Conservation (phyloP, 2,888 invertebrate species). For the Melanostoma mellinum region DNA sequence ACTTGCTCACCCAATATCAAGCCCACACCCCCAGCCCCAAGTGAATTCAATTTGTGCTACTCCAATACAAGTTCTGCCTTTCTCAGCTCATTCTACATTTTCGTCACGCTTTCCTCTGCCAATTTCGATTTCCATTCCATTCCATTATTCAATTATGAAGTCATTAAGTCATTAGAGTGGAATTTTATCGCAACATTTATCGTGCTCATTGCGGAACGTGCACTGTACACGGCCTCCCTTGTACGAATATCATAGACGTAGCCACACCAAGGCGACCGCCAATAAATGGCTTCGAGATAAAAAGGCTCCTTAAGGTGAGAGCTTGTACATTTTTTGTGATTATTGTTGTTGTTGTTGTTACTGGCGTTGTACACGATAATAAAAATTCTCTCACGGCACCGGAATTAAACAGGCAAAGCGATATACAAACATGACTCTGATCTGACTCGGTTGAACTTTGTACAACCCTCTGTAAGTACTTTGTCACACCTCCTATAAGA, state of each 20-base stretch:
- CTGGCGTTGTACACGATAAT: conserved; percentile 32
- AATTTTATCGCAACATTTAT: conserved; percentile 72
- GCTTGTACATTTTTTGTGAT: conserved; percentile 7
- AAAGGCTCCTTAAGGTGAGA: conserved; percentile 56
- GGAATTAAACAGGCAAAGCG: conserved; percentile 48
- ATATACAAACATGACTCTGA: conserved; percentile 6
- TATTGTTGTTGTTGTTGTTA: neutral
- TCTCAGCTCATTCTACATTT: conserved; percentile 26
- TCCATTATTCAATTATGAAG: conserved; percentile 73
- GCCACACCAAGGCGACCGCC: conserved; percentile 55
- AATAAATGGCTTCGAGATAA: conserved; percentile 69
- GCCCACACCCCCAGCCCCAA: neutral
- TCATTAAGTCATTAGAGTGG: conserved; percentile 73
- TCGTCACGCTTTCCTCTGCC: conserved; percentile 68
- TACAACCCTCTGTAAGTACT: conserved; percentile 39
- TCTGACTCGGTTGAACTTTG: conserved; percentile 6
- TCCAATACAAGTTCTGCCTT: neutral
- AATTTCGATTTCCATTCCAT: conserved; percentile 71
- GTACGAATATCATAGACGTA: neutral
- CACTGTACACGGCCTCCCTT: conserved; percentile 26
- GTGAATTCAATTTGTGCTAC: conserved; percentile 29
- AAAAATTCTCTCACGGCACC: conserved; percentile 67
- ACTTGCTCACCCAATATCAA: conserved; percentile 19
- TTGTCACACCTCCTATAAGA: conserved; percentile 33
- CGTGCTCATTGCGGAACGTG: conserved; percentile 68